Conservation (phyloP, 1,140 invertebrate genomes). For the Drosophila parvula region DNA sequence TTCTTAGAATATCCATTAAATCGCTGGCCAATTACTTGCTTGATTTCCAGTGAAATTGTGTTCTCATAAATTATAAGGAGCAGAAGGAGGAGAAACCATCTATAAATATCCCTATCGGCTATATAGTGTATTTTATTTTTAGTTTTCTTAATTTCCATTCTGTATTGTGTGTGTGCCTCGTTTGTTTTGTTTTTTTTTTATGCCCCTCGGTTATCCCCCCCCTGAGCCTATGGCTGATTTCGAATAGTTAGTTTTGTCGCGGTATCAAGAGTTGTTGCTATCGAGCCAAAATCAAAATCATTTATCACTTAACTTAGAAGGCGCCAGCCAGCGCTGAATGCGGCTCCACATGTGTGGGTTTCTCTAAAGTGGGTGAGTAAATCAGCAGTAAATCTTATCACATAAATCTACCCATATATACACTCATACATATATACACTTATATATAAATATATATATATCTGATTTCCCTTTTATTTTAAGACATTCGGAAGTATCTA, state of each 20-base stretch:
- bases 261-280: slow-evolving; percentile 10
- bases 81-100: slow-evolving; percentile 9
- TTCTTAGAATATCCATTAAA: slow-evolving; percentile 31
- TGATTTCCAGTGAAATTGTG: slow-evolving; percentile 19
- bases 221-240: slow-evolving; percentile 10
- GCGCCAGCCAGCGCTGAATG: slow-evolving; percentile 63
- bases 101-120: slow-evolving; percentile 26
- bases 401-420: slow-evolving; percentile 22
- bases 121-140: slow-evolving; percentile 24
- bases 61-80: slow-evolving; percentile 26
- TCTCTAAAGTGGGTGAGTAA: slow-evolving; percentile 78
- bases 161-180: slow-evolving; percentile 1
- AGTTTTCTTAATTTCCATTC: slow-evolving; percentile 11
- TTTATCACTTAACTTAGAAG: slow-evolving; percentile 38
- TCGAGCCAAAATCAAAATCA: slow-evolving; percentile 25
- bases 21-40: slow-evolving; percentile 21
- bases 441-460: slow-evolving; percentile 19
- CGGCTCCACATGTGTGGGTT: slow-evolving; percentile 73
- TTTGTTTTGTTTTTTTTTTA: too few species aligned
- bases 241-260: slow-evolving; percentile 28
- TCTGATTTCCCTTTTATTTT: slow-evolving; percentile 31
- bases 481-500: slow-evolving; percentile 18
- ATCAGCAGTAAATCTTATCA: slow-evolving; percentile 20
- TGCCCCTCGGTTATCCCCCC: neutral
- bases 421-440: neutral